Conservation (phyloP, 2,113 vertebrate genomes). For the Gobiocypris rarus region DNA sequence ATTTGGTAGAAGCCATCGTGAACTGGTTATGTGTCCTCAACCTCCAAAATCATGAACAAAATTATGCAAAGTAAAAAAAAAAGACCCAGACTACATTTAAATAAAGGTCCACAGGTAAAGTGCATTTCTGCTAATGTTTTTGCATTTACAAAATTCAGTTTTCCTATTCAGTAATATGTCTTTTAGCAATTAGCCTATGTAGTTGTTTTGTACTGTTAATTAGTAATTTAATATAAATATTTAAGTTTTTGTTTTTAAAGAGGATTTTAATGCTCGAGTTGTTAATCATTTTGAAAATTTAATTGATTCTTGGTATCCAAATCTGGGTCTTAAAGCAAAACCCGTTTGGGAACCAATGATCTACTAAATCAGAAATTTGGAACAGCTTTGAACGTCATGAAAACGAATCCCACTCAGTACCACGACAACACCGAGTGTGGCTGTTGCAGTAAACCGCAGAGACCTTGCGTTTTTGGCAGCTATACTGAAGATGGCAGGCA, state of each 20-base stretch:
- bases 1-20: too few relatives aligned
- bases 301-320: not conserved
- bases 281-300: not conserved
- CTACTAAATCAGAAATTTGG: not conserved
- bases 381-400: not conserved
- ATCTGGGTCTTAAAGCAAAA: not conserved
- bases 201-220: not conserved
- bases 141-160: too few relatives aligned
- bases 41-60: too few relatives aligned
- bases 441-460: not conserved
- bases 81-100: too few relatives aligned
- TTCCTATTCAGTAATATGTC: too few relatives aligned
- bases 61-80: too few relatives aligned
- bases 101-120: too few relatives aligned
- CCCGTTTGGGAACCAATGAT: not conserved
- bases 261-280: not conserved
- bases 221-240: not conserved
- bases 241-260: not conserved
- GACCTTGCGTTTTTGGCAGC: slow-evolving; percentile 20
- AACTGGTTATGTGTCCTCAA: too few relatives aligned
- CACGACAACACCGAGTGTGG: not conserved
- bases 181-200: not conserved
- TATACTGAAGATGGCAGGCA: not conserved
- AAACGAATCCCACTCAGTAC: not conserved
- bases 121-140: too few relatives aligned